phyloP scores from a whole-genome alignment of 2,113 vertebrate species.

The Phylloscopus trochiloides region DNA sequence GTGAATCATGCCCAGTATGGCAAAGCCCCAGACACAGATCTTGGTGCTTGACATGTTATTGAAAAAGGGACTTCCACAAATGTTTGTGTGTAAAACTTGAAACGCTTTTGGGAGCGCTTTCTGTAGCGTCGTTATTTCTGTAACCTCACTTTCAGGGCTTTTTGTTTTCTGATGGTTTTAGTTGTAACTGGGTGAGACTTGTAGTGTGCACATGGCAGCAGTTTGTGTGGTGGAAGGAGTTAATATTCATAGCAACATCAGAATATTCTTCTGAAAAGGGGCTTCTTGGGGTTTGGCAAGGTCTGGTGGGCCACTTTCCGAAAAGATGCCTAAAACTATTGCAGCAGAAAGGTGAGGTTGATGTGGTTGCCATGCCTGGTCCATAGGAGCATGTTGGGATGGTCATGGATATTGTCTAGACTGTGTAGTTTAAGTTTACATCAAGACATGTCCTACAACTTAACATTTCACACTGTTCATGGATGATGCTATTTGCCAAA shows the following conservation, averaged over 20 bases:
- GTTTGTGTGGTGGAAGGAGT: background rate
- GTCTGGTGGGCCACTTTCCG: background rate
- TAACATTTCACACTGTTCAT: slow-evolving; percentile 53
- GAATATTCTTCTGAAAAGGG: background rate
- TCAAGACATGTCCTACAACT: slow-evolving; percentile 51
- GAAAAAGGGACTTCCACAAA: background rate
- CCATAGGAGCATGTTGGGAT: background rate
- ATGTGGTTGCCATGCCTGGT: background rate
- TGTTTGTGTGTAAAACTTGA: background rate
- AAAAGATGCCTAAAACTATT: background rate
- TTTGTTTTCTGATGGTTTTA: background rate
- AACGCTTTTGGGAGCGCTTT: background rate
- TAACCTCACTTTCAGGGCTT: background rate
- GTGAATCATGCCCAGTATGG: background rate
- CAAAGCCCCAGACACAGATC: background rate
- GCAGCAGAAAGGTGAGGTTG: background rate
- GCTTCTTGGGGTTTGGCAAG: background rate
- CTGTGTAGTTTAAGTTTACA: slow-evolving; percentile 25
- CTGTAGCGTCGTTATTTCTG: background rate
- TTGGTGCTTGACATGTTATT: too few relatives aligned
- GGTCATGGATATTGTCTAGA: background rate
- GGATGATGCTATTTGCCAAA: slow-evolving; percentile 61
- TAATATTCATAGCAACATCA: background rate
- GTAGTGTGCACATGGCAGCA: accelerated
- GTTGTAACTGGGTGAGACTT: background rate